These are phyloP conservation scores for Thalassarche chlororhynchos DNA, from an alignment of 2,113 vertebrate species.

Conservation along the genomic window DNA sequence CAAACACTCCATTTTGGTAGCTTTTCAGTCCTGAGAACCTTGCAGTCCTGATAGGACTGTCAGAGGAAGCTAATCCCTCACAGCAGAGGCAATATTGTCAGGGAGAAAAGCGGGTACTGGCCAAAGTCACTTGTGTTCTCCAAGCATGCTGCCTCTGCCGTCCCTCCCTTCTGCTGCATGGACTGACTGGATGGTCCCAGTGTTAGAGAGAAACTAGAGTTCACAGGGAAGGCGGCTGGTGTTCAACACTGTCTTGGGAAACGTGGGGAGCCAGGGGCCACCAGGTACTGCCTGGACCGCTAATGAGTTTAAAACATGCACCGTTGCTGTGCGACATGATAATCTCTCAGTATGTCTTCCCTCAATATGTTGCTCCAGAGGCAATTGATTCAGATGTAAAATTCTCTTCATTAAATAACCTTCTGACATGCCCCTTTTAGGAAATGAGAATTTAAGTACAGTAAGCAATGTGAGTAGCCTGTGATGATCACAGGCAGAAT, in stretches of 20 bases:
- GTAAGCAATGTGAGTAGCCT: not conserved
- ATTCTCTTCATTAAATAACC: not conserved
- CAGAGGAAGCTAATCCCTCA: not conserved
- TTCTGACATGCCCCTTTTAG: not conserved
- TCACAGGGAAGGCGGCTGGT: not conserved
- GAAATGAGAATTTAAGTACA: not conserved
- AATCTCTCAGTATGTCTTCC: not conserved
- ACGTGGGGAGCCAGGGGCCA: not conserved
- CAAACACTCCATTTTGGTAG: not conserved
- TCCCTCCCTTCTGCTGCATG: rapidly evolving
- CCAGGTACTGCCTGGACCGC: too few relatives aligned
- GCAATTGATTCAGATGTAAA: not conserved
- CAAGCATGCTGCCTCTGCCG: not conserved
- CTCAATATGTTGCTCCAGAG: not conserved
- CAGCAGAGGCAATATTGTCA: not conserved
- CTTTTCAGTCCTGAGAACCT: not conserved
- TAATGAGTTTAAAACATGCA: not conserved
- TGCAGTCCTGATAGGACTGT: not conserved
- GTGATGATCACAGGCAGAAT: not conserved
- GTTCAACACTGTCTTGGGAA: not conserved
- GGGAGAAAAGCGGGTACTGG: not conserved
- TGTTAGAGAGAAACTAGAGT: not conserved
- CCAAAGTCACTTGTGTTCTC: not conserved
- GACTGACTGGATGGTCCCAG: not conserved
- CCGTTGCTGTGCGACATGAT: not conserved